phyloP scores from a whole-genome alignment of 2,888 invertebrate species.

The Hemicrepidius hirtus region DNA sequence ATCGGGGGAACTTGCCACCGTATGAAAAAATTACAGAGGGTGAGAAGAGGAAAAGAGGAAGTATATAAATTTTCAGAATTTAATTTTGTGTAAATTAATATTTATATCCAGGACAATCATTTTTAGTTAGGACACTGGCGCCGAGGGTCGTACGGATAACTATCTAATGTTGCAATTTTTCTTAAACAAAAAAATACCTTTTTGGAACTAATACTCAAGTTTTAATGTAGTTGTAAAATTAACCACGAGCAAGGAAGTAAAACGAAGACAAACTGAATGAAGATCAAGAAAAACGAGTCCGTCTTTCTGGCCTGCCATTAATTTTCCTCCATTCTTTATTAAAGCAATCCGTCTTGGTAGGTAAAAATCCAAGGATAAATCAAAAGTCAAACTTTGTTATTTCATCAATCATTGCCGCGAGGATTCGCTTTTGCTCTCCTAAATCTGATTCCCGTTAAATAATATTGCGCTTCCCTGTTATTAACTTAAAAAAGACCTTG shows the following conservation, averaged over 20 bases:
- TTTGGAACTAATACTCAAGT: not conserved
- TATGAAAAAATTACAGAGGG: too few relatives aligned
- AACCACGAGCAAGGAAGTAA: slow-evolving; percentile 38
- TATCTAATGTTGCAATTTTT: too few relatives aligned
- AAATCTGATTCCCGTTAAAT: slow-evolving; percentile 22
- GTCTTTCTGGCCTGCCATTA: slow-evolving; percentile 58
- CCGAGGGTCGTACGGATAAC: too few relatives aligned
- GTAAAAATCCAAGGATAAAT: slow-evolving; percentile 58
- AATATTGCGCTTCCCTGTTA: not conserved
- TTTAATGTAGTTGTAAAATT: slow-evolving; percentile 34
- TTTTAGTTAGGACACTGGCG: too few relatives aligned
- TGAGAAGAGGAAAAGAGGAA: too few relatives aligned
- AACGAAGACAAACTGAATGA: slow-evolving; percentile 53
- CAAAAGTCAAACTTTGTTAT: slow-evolving; percentile 60
- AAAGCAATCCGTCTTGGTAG: slow-evolving; percentile 60
- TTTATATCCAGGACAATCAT: too few relatives aligned
- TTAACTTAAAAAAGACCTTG: not conserved
- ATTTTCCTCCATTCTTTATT: slow-evolving; percentile 60
- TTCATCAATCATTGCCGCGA: slow-evolving; percentile 59
- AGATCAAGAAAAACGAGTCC: slow-evolving; percentile 62
- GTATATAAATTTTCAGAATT: too few relatives aligned
- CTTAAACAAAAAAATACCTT: not conserved
- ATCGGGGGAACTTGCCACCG: too few relatives aligned
- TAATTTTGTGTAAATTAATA: too few relatives aligned
- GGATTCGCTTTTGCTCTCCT: slow-evolving; percentile 34